Percentiles rank a stretch among this genome's conserved stretches.
Conservation (phyloP, 2,113 vertebrate species). For the Actenoides lindsayi region DNA sequence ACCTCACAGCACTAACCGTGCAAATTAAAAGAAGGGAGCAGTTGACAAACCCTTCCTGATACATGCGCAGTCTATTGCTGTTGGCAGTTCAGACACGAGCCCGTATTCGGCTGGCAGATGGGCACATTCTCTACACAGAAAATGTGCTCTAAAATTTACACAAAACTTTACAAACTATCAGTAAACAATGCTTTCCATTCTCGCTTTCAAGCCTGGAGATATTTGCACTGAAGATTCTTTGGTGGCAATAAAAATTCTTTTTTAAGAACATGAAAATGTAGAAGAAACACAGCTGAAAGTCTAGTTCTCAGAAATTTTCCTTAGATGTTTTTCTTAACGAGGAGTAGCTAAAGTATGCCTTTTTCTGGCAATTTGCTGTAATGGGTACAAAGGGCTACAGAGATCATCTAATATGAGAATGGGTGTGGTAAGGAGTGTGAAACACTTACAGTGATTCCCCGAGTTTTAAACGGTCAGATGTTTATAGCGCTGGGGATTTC, state of each 20-base stretch:
- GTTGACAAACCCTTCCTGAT: conserved; percentile 69
- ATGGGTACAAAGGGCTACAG: conserved; percentile 20
- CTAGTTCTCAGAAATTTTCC: conserved; percentile 12
- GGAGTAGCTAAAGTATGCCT: conserved; percentile 3
- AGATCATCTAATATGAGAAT: conserved; percentile 11
- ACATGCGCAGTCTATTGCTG: conserved; percentile 52
- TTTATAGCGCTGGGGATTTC: neutral
- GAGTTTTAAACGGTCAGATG: neutral
- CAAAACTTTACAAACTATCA: conserved; percentile 24
- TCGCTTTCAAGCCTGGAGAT: conserved; percentile 14
- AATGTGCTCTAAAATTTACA: neutral
- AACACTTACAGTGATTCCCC: neutral
- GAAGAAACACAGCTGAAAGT: conserved; percentile 12
- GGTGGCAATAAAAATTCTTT: neutral
- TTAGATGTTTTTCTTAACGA: conserved; percentile 46
- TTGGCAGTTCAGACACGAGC: conserved; percentile 56
- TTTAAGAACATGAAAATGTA: neutral
- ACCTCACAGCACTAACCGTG: conserved; percentile 86
- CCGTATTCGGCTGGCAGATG: conserved; percentile 40
- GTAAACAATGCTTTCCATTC: conserved; percentile 36
- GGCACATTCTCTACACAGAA: neutral
- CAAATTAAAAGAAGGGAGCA: conserved; percentile 70
- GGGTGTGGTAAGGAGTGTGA: neutral
- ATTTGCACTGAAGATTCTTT: conserved; percentile 5
- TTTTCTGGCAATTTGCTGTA: neutral